A percentile compares a stretch with the other conserved stretches of the same genome.
Evolutionary conservation across 1,140 invertebrate genomes (phyloP).

Genomic region (Hyphantria cunea): DNA sequence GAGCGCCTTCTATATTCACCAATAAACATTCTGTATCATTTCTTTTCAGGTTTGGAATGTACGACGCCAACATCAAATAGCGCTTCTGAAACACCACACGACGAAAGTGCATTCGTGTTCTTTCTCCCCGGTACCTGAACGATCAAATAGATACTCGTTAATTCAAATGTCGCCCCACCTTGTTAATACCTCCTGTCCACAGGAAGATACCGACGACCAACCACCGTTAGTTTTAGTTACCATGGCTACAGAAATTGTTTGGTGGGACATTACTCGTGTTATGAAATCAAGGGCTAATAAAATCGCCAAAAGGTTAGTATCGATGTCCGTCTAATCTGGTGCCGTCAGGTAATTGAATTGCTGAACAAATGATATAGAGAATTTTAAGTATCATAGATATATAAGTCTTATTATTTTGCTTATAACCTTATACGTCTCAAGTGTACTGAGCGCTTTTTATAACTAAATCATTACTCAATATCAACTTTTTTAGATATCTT

Average conservation of each 20-base stretch:
- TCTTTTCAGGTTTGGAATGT: constrained; percentile 66
- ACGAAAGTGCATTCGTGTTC: constrained; percentile 61
- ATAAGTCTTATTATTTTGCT: too few relatives aligned
- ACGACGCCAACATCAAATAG: constrained; percentile 53
- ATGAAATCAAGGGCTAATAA: constrained; percentile 44
- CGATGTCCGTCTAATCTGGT: neutral
- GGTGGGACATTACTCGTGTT: constrained; percentile 67
- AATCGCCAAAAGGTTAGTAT: constrained; percentile 44
- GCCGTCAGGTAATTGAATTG: too few relatives aligned
- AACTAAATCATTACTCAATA: too few relatives aligned
- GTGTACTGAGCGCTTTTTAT: too few relatives aligned
- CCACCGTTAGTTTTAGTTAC: constrained; percentile 64
- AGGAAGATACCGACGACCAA: constrained; percentile 31
- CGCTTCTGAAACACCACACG: constrained; percentile 64
- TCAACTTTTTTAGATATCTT: too few relatives aligned
- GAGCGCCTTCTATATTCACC: too few relatives aligned
- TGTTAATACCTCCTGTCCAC: constrained; percentile 8
- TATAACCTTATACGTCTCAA: too few relatives aligned
- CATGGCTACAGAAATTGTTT: constrained; percentile 67
- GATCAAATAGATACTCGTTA: constrained; percentile 33
- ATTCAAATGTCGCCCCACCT: constrained; percentile 14
- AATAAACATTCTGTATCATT: too few relatives aligned
- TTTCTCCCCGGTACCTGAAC: constrained; percentile 61
- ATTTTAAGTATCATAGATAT: too few relatives aligned
- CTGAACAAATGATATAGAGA: too few relatives aligned